Percentiles rank a stretch among this genome's conserved stretches.
Evolutionary conservation across 2,888 invertebrate genomes (phyloP).

Genomic region (Theretra japonica): DNA sequence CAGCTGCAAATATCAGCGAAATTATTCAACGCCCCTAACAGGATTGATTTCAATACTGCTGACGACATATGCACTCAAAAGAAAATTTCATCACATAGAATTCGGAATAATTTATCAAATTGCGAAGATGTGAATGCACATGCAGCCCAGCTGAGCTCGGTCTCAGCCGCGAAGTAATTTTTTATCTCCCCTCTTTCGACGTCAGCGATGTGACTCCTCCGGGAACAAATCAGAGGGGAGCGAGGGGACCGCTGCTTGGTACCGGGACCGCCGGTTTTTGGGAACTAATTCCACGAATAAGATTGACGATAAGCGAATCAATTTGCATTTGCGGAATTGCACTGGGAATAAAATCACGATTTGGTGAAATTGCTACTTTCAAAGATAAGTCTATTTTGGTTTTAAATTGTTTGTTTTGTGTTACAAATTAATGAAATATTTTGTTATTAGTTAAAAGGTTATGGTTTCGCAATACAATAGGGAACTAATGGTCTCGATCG

Average conservation of each 20-base stretch:
- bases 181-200: constrained; percentile 67
- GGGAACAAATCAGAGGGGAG: constrained; percentile 67
- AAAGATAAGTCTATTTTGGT: constrained; percentile 2
- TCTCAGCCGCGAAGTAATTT: constrained; percentile 70
- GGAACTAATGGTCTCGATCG: too few species aligned
- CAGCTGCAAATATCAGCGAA: constrained; percentile 12
- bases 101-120: constrained; percentile 81
- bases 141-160: constrained; percentile 75
- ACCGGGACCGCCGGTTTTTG: constrained; percentile 54
- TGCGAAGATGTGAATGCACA: constrained; percentile 69
- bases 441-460: too few species aligned
- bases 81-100: constrained; percentile 69
- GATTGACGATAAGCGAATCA: constrained; percentile 60
- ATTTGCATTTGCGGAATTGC: constrained; percentile 42
- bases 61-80: constrained; percentile 24
- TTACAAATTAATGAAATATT: too few species aligned
- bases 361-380: constrained; percentile 14
- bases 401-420: constrained; percentile 16
- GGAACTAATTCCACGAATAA: constrained; percentile 56
- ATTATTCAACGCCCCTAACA: constrained; percentile 11
- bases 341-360: constrained; percentile 17
- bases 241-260: constrained; percentile 55
- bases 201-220: constrained; percentile 65
- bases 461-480: too few species aligned
- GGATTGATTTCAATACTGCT: constrained; percentile 11